Base-by-base conservation (phyloP, 2,113 vertebrate genomes). In the Rhizomys pruinosus region DNA sequence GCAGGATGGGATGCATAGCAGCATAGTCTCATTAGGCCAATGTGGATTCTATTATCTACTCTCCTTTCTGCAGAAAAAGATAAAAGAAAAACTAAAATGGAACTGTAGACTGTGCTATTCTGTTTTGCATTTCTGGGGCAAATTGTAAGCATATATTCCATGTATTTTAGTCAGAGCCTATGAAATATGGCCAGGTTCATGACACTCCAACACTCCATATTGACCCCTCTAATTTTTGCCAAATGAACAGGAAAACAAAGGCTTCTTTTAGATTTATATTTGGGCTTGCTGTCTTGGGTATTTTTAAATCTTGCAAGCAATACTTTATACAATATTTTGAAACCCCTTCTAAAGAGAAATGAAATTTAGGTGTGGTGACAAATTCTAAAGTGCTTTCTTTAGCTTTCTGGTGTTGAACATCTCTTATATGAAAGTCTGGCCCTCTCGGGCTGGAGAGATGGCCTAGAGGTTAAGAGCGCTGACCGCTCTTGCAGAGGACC, bases 101-200 rank as follows among this genome's bases (percentile, higher is more conserved):
- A 12, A 77, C 68, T 32, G 39, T 25, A 87, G 78, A 89, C 59
- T 84, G 11, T 61, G 71, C 42, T 55, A 79, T 34, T 87, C 13
- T 34, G 32, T 19, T 52, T 71, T 88, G 64, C 90, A 90, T n/a
- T 93, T 90, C 39, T 69, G 23, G 74, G 64, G 15, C 0, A 90
- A 87, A 96, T 90, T 88, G 22, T 44, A 63, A 86, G n/a, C 78
- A 89, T 80, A 76, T 37, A 91, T 90, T 78, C 77, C 79, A 93
- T 76, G 69, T 3, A 84, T 91, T 92, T 95, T 52, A 52, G 0
- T 64, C 76, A 89, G 4, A 68, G 25, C 32, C 11, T 71, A 61
- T 8, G 19, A 95, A 96, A 71, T 66, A 85, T 42, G 72, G 68
- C 47, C 93, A 94, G 95, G 69, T 85, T 93, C 61, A 77, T 44